These are phyloP conservation scores for Pardosa pseudoannulata DNA, from an alignment of 2,888 invertebrate species.

Conservation along the genomic window DNA sequence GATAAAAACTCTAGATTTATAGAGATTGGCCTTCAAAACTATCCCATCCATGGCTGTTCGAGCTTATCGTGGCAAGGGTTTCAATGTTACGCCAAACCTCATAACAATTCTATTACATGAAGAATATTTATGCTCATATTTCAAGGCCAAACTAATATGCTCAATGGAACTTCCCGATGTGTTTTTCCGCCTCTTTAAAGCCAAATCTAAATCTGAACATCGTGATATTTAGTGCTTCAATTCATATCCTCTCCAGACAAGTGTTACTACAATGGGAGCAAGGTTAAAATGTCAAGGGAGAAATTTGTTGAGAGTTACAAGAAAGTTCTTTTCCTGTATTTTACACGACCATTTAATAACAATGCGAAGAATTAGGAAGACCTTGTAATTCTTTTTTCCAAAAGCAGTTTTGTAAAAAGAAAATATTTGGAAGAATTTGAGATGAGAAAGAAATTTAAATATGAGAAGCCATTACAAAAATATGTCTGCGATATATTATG, in stretches of 20 bases:
- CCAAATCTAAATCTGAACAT: neutral
- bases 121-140: neutral
- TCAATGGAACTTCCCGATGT: neutral
- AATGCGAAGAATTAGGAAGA: too few species aligned
- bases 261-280: neutral
- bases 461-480: too few species aligned
- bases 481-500: too few species aligned
- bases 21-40: too few species aligned
- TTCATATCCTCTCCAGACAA: neutral
- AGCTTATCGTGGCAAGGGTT: neutral
- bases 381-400: too few species aligned
- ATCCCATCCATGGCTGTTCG: too few species aligned
- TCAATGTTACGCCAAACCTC: neutral
- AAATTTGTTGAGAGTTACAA: neutral
- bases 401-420: too few species aligned
- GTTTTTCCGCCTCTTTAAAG: neutral
- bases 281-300: neutral
- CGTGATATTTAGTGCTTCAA: neutral
- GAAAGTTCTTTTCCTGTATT: too few species aligned
- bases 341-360: too few species aligned
- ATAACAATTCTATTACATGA: slow-evolving; percentile 1
- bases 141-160: neutral
- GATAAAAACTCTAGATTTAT: too few species aligned
- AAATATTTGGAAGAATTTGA: too few species aligned
- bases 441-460: too few species aligned